Evolutionary conservation across 2,797 vertebrate genomes (phyloP).

Genomic region (Sebastes wilsoni): DNA sequence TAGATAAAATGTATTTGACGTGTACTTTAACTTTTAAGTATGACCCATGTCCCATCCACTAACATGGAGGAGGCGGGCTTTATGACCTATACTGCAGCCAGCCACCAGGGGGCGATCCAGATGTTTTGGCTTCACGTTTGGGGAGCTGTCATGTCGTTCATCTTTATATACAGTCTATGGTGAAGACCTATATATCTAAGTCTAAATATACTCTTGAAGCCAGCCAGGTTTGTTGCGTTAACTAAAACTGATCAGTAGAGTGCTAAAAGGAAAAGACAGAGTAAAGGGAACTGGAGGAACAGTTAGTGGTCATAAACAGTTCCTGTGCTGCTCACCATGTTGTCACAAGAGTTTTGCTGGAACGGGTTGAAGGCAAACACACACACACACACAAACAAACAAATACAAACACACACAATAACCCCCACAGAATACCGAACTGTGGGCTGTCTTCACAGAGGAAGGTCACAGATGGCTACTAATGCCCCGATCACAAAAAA

Average conservation of each 20-base stretch:
- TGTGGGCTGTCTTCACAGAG: constrained; percentile 20
- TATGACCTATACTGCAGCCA: too few relatives aligned
- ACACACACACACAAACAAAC: not conserved
- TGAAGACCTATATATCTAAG: too few relatives aligned
- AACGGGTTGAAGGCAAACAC: constrained; percentile 1
- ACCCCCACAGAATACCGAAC: constrained; percentile 1
- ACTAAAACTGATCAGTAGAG: not conserved
- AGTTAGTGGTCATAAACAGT: not conserved
- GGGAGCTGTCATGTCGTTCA: too few relatives aligned
- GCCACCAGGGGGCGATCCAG: too few relatives aligned
- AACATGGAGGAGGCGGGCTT: too few relatives aligned
- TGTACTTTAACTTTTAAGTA: too few relatives aligned
- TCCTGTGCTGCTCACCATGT: constrained; percentile 5
- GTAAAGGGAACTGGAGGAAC: not conserved
- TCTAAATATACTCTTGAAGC: not conserved
- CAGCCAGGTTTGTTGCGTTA: not conserved
- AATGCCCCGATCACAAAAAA: constrained; percentile 34
- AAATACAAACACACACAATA: not conserved
- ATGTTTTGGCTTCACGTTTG: too few relatives aligned
- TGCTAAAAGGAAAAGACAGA: not conserved
- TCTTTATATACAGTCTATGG: too few relatives aligned
- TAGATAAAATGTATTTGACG: too few relatives aligned
- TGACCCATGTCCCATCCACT: too few relatives aligned
- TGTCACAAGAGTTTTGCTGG: constrained; percentile 24
- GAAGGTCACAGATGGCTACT: constrained; percentile 45